These are phyloP conservation scores for Drosophila sordidula DNA, from an alignment of 2,888 invertebrate species.

Conservation along the genomic window DNA sequence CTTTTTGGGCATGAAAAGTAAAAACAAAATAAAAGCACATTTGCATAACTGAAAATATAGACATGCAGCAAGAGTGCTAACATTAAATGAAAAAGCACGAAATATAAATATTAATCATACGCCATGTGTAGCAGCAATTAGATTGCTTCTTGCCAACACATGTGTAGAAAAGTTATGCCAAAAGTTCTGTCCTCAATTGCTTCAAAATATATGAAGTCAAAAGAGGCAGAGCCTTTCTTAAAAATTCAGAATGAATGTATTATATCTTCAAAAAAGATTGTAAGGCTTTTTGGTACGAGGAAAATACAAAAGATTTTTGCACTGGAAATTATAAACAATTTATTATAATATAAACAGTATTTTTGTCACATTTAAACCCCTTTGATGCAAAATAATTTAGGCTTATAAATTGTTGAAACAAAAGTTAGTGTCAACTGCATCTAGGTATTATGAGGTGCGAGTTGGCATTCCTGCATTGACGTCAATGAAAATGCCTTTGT, in stretches of 20 bases:
- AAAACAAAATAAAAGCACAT: slow-evolving; percentile 28
- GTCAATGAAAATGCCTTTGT: slow-evolving; percentile 16
- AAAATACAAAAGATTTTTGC: no score
- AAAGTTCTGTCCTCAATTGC: slow-evolving; percentile 5
- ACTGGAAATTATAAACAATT: neutral
- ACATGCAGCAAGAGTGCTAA: slow-evolving; percentile 33
- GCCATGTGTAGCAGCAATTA: slow-evolving; percentile 65
- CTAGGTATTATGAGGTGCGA: neutral
- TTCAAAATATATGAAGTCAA: neutral
- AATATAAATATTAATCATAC: slow-evolving; percentile 72
- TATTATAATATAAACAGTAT: no score
- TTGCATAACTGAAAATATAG: slow-evolving; percentile 70
- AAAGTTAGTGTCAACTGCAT: neutral
- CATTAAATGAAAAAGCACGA: slow-evolving; percentile 66
- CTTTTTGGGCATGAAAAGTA: slow-evolving; percentile 24
- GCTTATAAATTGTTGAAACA: neutral
- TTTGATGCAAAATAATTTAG: no score
- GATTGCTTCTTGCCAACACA: slow-evolving; percentile 20
- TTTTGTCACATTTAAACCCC: no score
- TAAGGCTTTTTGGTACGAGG: no score
- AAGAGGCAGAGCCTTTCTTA: neutral
- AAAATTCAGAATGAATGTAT: neutral
- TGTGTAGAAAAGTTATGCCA: slow-evolving; percentile 28
- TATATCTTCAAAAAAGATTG: neutral
- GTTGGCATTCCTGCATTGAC: slow-evolving; percentile 2